Evolutionary conservation across 2,888 invertebrate species (phyloP).

Genomic region (Hyalella azteca): DNA sequence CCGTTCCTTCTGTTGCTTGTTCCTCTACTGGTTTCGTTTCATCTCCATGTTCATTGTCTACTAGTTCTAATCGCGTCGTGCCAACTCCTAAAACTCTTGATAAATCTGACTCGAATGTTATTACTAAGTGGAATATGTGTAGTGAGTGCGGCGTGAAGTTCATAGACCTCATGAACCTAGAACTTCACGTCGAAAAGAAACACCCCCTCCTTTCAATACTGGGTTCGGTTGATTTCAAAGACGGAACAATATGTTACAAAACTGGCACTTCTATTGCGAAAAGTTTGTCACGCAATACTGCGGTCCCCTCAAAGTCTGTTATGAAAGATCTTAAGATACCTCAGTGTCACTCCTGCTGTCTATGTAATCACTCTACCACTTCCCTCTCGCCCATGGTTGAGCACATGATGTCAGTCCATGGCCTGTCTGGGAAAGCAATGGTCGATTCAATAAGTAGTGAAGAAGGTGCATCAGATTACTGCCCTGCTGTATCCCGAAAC

Average conservation of each 20-base stretch:
- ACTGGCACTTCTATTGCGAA: slow-evolving; percentile 41
- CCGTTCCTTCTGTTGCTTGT: not conserved
- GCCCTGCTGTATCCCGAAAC: not conserved
- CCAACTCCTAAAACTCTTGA: not conserved
- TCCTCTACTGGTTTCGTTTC: slow-evolving; percentile 35
- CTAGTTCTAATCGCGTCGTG: not conserved
- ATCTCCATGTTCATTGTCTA: no score
- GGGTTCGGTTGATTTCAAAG: slow-evolving; percentile 49
- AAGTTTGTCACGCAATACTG: not conserved
- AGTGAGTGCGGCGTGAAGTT: slow-evolving; percentile 57
- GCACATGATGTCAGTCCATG: slow-evolving; percentile 49
- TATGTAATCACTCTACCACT: slow-evolving; percentile 50
- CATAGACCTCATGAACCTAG: slow-evolving; percentile 57
- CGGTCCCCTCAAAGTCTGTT: not conserved
- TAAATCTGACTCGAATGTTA: not conserved
- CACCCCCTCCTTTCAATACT: slow-evolving; percentile 50
- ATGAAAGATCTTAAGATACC: slow-evolving; percentile 11
- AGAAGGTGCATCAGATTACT: not conserved
- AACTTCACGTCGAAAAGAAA: slow-evolving; percentile 54
- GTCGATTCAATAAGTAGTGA: slow-evolving; percentile 19
- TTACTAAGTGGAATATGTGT: slow-evolving; percentile 55
- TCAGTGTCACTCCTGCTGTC: slow-evolving; percentile 49
- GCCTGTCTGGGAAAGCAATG: not conserved
- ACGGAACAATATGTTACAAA: slow-evolving; percentile 51
- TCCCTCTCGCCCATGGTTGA: slow-evolving; percentile 41